Base-by-base conservation (phyloP, 2,797 vertebrate species). In the Lepilemur septentrionalis region DNA sequence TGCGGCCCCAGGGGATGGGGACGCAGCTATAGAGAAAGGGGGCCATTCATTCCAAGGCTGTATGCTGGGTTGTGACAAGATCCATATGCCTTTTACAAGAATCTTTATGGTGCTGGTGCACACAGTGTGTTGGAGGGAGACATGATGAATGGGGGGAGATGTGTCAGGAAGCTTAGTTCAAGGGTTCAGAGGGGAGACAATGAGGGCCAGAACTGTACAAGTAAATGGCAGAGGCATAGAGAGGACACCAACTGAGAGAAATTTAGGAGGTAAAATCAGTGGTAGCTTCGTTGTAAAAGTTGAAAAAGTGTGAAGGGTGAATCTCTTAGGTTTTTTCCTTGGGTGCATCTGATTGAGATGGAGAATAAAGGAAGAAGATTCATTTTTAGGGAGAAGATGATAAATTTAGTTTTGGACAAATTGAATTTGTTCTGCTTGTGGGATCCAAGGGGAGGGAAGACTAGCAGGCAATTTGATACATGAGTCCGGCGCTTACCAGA, bases 361-460 rank as follows among this genome's bases (percentile, higher is more conserved):
- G 83, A 63, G 32, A 93, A 55, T 73, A 88, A 59, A 91, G 28
- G 15, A 92, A 35, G 50, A 81, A 69, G 59, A 38, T 69, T 22
- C 23, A 23, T 13, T 46, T 89, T 83, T 30, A 48, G 70, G 61
- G 28, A 41, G 52, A 89, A 82, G 25, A 61, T 46, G 32, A 20
- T 72, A 59, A 78, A 1, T 80, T 75, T 18, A n/a, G 32, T 85
- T 92, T 81, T 43, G 52, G 82, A 90, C 5, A 92, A 70, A 65
- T 30, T 81, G 59, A 88, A 69, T 96, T 90, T 84, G 35, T 82
- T 72, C 13, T 93, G 12, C 43, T 81, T 94, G 32, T 81, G 59
- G 35, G 73, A 75, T 78, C 43, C 7, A 63, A 81, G 55, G 38
- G 43, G 41, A 73, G 17, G 28, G 61, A 89, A 86, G 55, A 65